phyloP scores from a whole-genome alignment of 2,113 vertebrate species.

The Pterophyllum scalare region DNA sequence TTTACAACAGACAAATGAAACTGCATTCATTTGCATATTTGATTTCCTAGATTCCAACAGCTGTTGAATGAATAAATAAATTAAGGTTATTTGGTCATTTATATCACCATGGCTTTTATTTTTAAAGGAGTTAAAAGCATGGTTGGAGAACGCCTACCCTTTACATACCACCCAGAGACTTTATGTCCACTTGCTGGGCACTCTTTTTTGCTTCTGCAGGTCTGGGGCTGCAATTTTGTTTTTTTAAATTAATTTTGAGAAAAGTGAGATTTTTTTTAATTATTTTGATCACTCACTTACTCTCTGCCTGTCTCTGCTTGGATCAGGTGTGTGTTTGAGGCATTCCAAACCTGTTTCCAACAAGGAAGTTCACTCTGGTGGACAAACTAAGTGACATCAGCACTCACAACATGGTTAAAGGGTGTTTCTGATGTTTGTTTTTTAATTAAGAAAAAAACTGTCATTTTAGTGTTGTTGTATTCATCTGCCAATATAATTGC shows the following conservation, averaged over 20 bases:
- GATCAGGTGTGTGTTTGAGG: too few species aligned
- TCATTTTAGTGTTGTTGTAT: too few species aligned
- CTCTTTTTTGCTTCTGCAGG: not conserved
- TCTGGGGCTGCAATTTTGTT: not conserved
- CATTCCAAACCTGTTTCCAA: too few species aligned
- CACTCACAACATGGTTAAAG: too few species aligned
- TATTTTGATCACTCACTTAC: too few species aligned
- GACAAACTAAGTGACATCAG: too few species aligned
- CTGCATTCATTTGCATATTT: not conserved
- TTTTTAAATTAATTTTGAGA: not conserved
- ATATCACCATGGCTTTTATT: rapidly evolving
- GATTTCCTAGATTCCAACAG: not conserved
- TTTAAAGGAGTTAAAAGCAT: not conserved
- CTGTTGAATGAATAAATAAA: not conserved
- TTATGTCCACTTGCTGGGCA: not conserved
- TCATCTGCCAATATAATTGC: too few species aligned
- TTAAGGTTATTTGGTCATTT: not conserved
- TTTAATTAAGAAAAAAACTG: too few species aligned
- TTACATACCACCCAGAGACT: not conserved
- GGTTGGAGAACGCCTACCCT: not conserved
- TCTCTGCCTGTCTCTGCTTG: too few species aligned
- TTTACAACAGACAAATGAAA: not conserved
- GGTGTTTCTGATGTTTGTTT: too few species aligned
- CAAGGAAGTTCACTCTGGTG: too few species aligned
- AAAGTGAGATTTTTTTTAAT: not conserved